Evolutionary conservation across 2,797 vertebrate species (phyloP), one percentile per base, ranked within the genome.

Genomic region (Varecia variegata): DNA sequence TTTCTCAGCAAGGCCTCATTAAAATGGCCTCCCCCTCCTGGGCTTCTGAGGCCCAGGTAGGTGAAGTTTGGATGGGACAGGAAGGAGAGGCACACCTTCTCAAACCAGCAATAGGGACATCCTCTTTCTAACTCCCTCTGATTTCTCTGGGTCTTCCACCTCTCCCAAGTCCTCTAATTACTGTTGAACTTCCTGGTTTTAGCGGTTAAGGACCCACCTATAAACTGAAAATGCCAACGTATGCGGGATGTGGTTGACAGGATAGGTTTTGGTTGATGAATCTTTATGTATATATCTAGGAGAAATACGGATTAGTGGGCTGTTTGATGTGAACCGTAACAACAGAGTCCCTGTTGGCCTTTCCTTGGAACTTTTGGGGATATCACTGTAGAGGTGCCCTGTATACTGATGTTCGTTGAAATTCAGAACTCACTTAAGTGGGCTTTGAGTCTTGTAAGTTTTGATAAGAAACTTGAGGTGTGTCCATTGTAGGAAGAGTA

Each of bases 1-100:
- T 84, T 94, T 38, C 30, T 97, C 23, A 73, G 21, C 68, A 62
- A 92, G 84, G 45, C 88, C 62, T 95, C 67, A 50, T 97, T 94
- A 97, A 97, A 96, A 98, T 98, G 97, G 96, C 96, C 93, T 97
- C 95, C 54, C 58, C 86, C 82, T 85, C 86, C 80, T 11, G 74
- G 80, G 70, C 67, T 88, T 90, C 35, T 76, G 56, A 91, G 73
- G 74, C 52, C 60, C 1, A 20, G 27, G 89, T 94, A 79, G 45
- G 94, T 97, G 95, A 98, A 97, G 97, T 97, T 97, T 94, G 82
- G 92, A 76, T 86, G 45, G 88, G 70, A 35, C 56, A 43, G 52
- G 71, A 91, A 88, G 45, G 40, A 86, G 74, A 89, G 38, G 45
- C n/a, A n/a, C n/a, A n/a, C n/a, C n/a, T n/a, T n/a, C n/a, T n/a